These are phyloP conservation scores for Neoscelio sp. DNA, from an alignment of 2,888 invertebrate species.

Conservation along the genomic window DNA sequence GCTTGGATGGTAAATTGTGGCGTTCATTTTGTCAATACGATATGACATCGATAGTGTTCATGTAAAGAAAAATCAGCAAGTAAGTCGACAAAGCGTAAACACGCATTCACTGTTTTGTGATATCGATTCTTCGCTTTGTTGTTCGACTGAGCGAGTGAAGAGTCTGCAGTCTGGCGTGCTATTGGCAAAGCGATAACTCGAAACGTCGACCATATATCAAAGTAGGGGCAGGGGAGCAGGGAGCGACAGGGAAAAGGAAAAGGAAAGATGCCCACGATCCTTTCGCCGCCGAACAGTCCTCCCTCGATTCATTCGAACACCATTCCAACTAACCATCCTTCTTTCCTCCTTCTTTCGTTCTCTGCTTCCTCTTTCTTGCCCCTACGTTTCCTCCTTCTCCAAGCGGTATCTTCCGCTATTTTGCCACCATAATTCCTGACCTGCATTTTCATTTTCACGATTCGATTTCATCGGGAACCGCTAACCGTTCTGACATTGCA, in stretches of 20 bases:
- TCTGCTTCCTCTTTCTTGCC: too few relatives aligned
- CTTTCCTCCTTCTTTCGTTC: neutral
- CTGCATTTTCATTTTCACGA: conserved; percentile 62
- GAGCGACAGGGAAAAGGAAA: conserved; percentile 51
- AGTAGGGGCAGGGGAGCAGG: conserved; percentile 69
- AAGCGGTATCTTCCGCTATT: conserved; percentile 43
- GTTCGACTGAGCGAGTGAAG: conserved; percentile 68
- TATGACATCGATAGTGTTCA: conserved; percentile 50
- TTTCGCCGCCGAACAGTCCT: conserved; percentile 30
- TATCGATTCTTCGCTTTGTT: conserved; percentile 76
- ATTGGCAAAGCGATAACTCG: conserved; percentile 82
- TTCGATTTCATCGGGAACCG: conserved; percentile 41
- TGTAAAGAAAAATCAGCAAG: conserved; percentile 54
- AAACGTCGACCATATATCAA: conserved; percentile 81
- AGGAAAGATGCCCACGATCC: conserved; percentile 44
- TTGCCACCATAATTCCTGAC: conserved; percentile 53
- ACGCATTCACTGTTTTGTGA: conserved; percentile 72
- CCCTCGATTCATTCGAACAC: conserved; percentile 70
- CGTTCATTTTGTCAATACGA: conserved; percentile 43
- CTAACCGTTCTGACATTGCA: conserved; percentile 1
- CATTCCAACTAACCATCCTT: conserved; percentile 5
- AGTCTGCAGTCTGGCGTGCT: conserved; percentile 73
- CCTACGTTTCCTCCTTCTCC: conserved; percentile 38
- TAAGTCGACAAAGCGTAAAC: conserved; percentile 53
- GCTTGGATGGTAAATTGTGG: conserved; percentile 36